Evolutionary conservation across 2,888 invertebrate species (phyloP), one percentile per base, ranked within the genome.

Genomic region (Mechanitis messenoides): DNA sequence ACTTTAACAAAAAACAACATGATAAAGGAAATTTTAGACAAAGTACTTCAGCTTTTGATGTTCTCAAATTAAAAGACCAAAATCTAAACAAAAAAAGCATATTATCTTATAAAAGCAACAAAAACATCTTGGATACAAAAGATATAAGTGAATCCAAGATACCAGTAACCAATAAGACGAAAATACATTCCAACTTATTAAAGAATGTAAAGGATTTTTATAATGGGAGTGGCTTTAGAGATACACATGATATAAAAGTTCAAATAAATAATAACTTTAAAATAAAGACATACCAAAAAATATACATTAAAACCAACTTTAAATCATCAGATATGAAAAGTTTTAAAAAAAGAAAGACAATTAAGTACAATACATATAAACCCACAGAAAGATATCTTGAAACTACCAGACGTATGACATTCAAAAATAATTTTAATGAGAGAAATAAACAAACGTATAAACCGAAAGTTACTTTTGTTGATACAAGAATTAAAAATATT

Each of bases 361-460:
- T 71, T 12, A 67, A 66, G 56, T 71, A 72, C 53, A 71, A 71
- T 28, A 72, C 71, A 35, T 72, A 69, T 50, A 63, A 64, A 59
- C 65, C 71, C 6, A 66, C 47, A 1, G 63, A 69, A 45, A 64
- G 61, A 35, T 61, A 68, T 46, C 12, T 55, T 12, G 54, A 62
- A 12, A 47, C 28, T 11, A 56, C 47, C n/a, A 9, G 20, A n/a
- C 33, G 55, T 6, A 55, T 33, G 50, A 38, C 33, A 12, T 33
- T 9, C 9, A 50, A 31, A 50, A 50, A 31, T 31, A 31, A 31
- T 31, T 31, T 31, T 31, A 28, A 50, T 31, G 42, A 42, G 2
- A 9, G 42, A 9, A 2, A 9, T 6, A 42, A 42, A 42, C 42
- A 42, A 42, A 42, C 42, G 5, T 31, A 50, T n/a, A 50, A 7